Percentiles rank a stretch among this genome's conserved stretches.
Evolutionary conservation across 2,888 invertebrate species (phyloP).

Genomic region (Lepidochitona cinerea): DNA sequence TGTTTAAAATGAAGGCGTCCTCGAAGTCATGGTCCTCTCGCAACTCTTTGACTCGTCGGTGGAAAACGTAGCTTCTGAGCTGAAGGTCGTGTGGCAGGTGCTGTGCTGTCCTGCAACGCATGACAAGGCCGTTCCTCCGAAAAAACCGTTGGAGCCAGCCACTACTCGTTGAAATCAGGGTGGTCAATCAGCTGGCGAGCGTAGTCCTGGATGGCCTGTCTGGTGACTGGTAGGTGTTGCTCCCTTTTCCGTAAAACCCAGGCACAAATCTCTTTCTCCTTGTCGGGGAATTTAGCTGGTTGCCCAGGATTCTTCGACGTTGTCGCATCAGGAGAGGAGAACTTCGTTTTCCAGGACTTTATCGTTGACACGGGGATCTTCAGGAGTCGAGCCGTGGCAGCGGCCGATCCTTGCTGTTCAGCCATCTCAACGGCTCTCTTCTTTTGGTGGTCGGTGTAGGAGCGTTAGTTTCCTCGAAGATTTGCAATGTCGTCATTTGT

Average conservation of each 20-base stretch:
- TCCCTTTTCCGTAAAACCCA: background rate
- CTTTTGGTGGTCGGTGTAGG: background rate
- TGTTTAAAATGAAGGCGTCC: slow-evolving; percentile 21
- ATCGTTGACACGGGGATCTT: background rate
- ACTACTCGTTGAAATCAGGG: background rate
- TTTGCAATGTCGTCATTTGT: too few relatives aligned
- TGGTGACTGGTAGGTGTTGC: background rate
- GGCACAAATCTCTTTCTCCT: background rate
- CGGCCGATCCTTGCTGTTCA: background rate
- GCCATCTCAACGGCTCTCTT: background rate
- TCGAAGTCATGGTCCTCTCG: slow-evolving; percentile 23
- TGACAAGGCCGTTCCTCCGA: slow-evolving; percentile 6
- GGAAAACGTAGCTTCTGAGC: slow-evolving; percentile 13
- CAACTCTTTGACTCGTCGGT: slow-evolving; percentile 9
- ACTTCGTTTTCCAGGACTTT: background rate
- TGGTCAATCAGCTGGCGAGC: background rate
- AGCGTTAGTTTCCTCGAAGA: background rate
- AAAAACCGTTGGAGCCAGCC: too few relatives aligned
- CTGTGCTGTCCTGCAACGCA: slow-evolving; percentile 15
- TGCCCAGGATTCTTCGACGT: background rate
- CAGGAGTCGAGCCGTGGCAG: background rate
- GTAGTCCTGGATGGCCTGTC: background rate
- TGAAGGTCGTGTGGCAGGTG: slow-evolving; percentile 17
- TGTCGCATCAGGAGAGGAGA: background rate
- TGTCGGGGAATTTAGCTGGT: background rate